These are phyloP conservation scores for Caenorhabditis sinica DNA, from an alignment of 2,888 invertebrate genomes.

Conservation along the genomic window DNA sequence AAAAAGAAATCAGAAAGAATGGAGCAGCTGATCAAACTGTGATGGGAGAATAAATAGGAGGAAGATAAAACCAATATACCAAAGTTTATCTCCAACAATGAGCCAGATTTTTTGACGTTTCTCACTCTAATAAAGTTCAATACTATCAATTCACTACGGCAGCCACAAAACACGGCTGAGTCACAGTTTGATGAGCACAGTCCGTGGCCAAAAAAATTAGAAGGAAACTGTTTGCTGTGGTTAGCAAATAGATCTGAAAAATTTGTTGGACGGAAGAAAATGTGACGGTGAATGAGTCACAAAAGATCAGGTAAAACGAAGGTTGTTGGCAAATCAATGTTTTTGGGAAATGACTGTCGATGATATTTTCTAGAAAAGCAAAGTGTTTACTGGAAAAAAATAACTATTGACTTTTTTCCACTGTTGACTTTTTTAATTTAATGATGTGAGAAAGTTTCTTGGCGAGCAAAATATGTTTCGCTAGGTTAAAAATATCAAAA, in stretches of 20 bases:
- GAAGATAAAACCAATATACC: conserved; percentile 43
- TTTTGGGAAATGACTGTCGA: neutral
- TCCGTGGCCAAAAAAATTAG: conserved; percentile 42
- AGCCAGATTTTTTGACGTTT: conserved; percentile 33
- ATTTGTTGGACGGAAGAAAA: conserved; percentile 37
- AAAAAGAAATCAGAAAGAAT: neutral
- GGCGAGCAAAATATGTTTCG: conserved; percentile 8
- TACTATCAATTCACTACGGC: conserved; percentile 44
- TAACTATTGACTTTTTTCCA: conserved; percentile 2
- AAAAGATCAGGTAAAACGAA: conserved; percentile 37
- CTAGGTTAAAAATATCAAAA: too few relatives aligned
- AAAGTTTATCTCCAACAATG: conserved; percentile 36
- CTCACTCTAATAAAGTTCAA: neutral
- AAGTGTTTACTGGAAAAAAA: conserved; percentile 9
- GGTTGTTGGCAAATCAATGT: neutral
- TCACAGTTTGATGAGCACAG: conserved; percentile 58
- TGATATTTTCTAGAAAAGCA: neutral
- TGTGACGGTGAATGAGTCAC: conserved; percentile 50
- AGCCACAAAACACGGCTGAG: conserved; percentile 56
- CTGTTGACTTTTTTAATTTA: neutral
- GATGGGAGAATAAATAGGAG: conserved; percentile 21
- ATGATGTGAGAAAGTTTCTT: conserved; percentile 8
- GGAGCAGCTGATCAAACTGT: conserved; percentile 47
- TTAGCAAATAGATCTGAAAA: conserved; percentile 51
- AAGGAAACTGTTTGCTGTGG: conserved; percentile 50